Evolutionary conservation across 2,888 invertebrate genomes (phyloP), one percentile per base, ranked within the genome.

Genomic region (Drosophila villosipedis): DNA sequence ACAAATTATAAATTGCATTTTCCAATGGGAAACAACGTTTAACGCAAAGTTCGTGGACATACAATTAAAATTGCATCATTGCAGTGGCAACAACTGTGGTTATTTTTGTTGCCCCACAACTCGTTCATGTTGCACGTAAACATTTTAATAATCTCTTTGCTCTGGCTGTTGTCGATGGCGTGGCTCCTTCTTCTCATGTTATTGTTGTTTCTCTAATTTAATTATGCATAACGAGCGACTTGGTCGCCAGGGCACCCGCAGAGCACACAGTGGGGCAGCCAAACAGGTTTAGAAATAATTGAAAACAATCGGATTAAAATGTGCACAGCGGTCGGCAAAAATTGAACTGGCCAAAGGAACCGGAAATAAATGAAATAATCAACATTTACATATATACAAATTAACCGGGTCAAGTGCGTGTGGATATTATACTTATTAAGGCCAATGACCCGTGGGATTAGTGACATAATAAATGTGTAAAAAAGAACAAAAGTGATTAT

Each of bases 251-350:
- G 64, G 52, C 71, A 31, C 80, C 67, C 68, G 39, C 62, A 43
- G 73, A 71, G 77, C 57, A 39, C 62, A 67, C 67, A 71, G 71
- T 62, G 41, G 60, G 72, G 41, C 19, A 53, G 59, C 57, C 47
- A 52, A 76, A 76, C 69, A 57, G 80, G 73, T 82, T 82, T 76
- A 63, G 65, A 70, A 82, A 88, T 83, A 84, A 84, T 84, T 88
- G 83, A 88, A 84, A 88, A 76, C 88, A 75, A 83, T 88, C 77
- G 77, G 71, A 68, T 84, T 88, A 75, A 88, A 84, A 83, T 84
- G 78, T 76, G 78, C 82, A 80, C 69, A 82, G 75, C 61, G 73
- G 70, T 64, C 39, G 68, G 52, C 62, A 71, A 52, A 70, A 68
- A 53, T 64, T 80, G 63, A 73, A 61, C 68, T 25, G 54, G 41